Conservation (phyloP, 2,113 vertebrate genomes). For the Seriola rivoliana region DNA sequence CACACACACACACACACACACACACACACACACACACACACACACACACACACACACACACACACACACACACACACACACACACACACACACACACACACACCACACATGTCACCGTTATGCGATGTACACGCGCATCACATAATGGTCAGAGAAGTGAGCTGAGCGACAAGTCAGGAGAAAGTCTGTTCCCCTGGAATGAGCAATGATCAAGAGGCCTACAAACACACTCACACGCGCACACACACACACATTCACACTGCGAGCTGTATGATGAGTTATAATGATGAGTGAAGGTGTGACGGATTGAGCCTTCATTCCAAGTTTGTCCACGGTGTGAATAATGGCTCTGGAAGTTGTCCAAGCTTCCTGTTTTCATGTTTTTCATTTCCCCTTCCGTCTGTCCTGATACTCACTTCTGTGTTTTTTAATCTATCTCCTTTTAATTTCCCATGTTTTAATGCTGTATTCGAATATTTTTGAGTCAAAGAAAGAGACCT, state of each 20-base stretch:
- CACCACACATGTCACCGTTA: background rate
- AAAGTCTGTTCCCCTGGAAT: conserved; percentile 21
- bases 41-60: too few species aligned
- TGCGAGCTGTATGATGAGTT: conserved; percentile 32
- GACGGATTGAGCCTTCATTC: conserved; percentile 46
- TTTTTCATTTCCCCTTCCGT: background rate
- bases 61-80: background rate
- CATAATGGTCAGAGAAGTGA: conserved; percentile 34
- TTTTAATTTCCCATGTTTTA: background rate
- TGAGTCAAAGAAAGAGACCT: background rate
- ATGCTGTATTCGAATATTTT: background rate
- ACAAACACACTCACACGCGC: conserved; percentile 15
- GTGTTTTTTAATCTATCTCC: background rate
- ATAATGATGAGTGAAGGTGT: conserved; percentile 46
- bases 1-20: background rate
- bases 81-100: too few species aligned
- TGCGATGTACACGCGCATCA: background rate
- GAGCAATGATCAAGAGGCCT: conserved; percentile 39
- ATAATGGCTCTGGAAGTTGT: conserved; percentile 41
- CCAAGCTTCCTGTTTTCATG: conserved; percentile 4
- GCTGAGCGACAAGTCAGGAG: conserved; percentile 18
- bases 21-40: too few species aligned
- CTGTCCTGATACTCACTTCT: background rate
- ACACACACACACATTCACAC: background rate
- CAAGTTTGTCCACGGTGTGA: conserved; percentile 47